Base-by-base conservation (phyloP, 2,797 vertebrate genomes). In the Myotis daubentonii region DNA sequence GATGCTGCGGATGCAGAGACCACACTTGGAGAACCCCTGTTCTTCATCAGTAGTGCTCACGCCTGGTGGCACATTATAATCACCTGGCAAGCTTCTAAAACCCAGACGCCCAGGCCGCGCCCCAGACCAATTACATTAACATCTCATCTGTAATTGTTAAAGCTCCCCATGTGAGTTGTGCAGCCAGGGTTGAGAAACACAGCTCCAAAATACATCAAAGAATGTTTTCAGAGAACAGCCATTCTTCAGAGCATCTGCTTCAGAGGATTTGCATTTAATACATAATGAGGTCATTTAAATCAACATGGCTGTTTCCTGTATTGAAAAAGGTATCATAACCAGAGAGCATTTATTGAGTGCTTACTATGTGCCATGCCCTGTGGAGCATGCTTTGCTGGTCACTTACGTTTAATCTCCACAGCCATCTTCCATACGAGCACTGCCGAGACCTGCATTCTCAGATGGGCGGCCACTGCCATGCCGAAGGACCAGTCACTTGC, bases 221-320 rank as follows among this genome's bases (percentile, higher is more conserved):
- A 57, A 66, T 51, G 28, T 44, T 82, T 82, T 62, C 60, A 84
- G 51, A 68, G 72, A 51, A 87, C 82, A 93, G 53, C 4, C 51
- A 49, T 87, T 89, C 79, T 89, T 89, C 53, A 49, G 53, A 28
- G 9, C 23, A 76, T 66, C 66, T 49, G 25, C 36, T 65, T 68
- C 41, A 65, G 68, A 87, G 41, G 41, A 90, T 82, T 83, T 36
- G 17, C 44, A 25, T 89, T 91, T 93, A 60, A 89, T 83, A 91
- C 76, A 66, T 85, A 84, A 91, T 55, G 41, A 94, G 3, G 16
- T 65, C 25, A 74, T 71, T 93, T 81, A 80, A 65, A 47, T 80
- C 62, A 90, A 51, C 20, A 16, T 25, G 47, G 8, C 33, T 57
- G 0, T n/a, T 28, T 65, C 51, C 49, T 87, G 0, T 41, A 60